Conservation (phyloP, 1,140 invertebrate species). For the Dinothrombium tinctorium region DNA sequence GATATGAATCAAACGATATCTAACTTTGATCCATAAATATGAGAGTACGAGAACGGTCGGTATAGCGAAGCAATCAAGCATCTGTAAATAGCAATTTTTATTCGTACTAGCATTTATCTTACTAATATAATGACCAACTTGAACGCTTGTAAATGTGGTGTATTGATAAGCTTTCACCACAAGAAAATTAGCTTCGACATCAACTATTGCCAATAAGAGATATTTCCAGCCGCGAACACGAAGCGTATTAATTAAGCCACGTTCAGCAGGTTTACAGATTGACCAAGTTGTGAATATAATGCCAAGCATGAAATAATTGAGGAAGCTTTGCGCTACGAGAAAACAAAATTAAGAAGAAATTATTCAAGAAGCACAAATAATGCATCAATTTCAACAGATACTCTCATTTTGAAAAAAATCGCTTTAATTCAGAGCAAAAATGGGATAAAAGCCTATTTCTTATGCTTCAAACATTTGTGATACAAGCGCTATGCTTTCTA, state of each 20-base stretch:
- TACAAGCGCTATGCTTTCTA: too few species aligned
- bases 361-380: too few species aligned
- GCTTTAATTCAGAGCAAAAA: too few species aligned
- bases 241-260: constrained; percentile 36
- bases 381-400: too few species aligned
- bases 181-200: constrained; percentile 53
- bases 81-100: constrained; percentile 27
- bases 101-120: background rate
- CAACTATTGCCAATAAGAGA: constrained; percentile 42
- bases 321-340: constrained; percentile 49
- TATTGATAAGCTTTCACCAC: constrained; percentile 43
- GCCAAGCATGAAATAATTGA: constrained; percentile 50
- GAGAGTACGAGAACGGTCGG: constrained; percentile 50
- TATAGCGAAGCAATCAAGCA: constrained; percentile 63
- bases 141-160: constrained; percentile 27
- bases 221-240: constrained; percentile 43
- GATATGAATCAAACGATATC: constrained; percentile 44
- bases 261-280: constrained; percentile 36
- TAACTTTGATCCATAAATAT: constrained; percentile 38
- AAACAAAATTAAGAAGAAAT: too few species aligned
- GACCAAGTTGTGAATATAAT: constrained; percentile 46
- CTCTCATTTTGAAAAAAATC: too few species aligned
- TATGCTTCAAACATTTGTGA: too few species aligned
- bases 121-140: constrained; percentile 18
- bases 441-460: too few species aligned